Evolutionary conservation across 2,797 vertebrate genomes (phyloP).

Genomic region (Yasuhikotakia modesta): DNA sequence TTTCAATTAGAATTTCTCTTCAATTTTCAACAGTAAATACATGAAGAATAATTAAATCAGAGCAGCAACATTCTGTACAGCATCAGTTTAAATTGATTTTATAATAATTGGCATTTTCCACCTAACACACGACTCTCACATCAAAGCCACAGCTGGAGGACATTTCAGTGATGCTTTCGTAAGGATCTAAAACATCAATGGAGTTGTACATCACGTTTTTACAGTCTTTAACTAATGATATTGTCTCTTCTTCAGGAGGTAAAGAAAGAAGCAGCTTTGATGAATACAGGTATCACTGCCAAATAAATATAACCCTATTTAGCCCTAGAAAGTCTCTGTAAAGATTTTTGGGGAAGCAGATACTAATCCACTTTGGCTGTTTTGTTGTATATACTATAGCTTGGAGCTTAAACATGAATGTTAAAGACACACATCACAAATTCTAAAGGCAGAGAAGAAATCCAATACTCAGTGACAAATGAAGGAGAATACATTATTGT

Average conservation of each 20-base stretch:
- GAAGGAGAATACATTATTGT: constrained; percentile 49
- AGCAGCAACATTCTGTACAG: no score
- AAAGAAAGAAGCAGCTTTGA: constrained; percentile 88
- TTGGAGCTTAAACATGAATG: constrained; percentile 39
- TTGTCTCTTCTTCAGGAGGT: constrained; percentile 79
- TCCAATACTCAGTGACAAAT: constrained; percentile 17
- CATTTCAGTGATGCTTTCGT: constrained; percentile 7
- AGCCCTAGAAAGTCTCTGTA: constrained; percentile 41
- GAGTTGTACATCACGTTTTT: constrained; percentile 48
- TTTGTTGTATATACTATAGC: constrained; percentile 27
- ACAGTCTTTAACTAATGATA: constrained; percentile 62
- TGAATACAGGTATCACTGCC: constrained; percentile 88
- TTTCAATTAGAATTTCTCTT: no score
- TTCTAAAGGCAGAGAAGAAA: constrained; percentile 15
- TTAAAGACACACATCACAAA: constrained; percentile 36
- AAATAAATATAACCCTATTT: constrained; percentile 55
- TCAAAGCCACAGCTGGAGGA: neutral
- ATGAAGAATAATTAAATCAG: no score
- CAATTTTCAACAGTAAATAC: no score
- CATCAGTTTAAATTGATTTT: neutral
- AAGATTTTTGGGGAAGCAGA: constrained; percentile 34
- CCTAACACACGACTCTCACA: constrained; percentile 3
- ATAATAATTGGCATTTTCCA: neutral
- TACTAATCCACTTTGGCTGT: constrained; percentile 47
- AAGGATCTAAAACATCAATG: constrained; percentile 24